Conservation (phyloP, 2,797 vertebrate genomes). For the Eulemur mongoz region DNA sequence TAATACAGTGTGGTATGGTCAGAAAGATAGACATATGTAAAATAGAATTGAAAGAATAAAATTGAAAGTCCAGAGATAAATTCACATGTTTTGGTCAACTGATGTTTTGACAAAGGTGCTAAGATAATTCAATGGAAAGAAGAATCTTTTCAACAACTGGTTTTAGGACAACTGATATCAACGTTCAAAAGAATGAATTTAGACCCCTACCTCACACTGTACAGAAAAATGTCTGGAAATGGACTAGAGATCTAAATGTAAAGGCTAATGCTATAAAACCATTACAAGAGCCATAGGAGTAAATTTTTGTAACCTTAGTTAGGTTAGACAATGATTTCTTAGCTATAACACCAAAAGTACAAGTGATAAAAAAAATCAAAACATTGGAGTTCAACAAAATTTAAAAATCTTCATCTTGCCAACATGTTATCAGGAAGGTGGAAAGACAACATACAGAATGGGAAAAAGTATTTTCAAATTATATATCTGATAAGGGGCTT, state of each 20-base stretch:
- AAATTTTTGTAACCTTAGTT: not conserved
- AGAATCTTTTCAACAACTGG: not conserved
- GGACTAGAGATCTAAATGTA: not conserved
- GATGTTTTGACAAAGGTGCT: not conserved
- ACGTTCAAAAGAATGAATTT: conserved; percentile 2
- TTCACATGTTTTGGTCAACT: not conserved
- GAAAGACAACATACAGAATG: not conserved
- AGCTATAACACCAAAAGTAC: not conserved
- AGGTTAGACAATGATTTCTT: not conserved
- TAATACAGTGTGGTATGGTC: not conserved
- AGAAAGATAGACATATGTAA: not conserved
- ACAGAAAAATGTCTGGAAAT: not conserved
- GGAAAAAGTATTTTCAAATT: not conserved
- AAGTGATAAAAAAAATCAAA: not conserved
- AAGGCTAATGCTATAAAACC: not conserved
- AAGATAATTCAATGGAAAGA: not conserved
- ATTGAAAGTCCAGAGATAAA: not conserved
- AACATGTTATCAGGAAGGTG: not conserved
- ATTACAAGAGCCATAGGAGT: not conserved
- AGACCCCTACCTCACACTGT: not conserved
- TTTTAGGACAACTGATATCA: not conserved
- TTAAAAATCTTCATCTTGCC: not conserved
- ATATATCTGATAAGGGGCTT: not conserved
- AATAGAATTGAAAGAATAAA: not conserved
- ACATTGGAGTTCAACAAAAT: not conserved